Evolutionary conservation across 2,797 vertebrate genomes (phyloP), one percentile per base, ranked within the genome.

Genomic region (Ambastaia sidthimunki): DNA sequence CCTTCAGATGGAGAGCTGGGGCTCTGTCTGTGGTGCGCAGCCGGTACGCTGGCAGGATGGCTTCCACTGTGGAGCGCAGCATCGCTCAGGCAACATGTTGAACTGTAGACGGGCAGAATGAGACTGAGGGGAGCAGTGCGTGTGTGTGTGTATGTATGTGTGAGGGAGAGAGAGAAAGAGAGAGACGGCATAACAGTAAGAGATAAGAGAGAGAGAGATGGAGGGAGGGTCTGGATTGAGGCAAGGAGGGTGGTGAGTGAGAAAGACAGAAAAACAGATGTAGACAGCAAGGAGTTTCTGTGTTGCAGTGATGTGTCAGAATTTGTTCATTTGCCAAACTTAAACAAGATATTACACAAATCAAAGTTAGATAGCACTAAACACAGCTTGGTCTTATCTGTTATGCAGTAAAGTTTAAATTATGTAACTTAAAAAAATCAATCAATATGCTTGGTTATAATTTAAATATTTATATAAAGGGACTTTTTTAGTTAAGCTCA

Each of bases 81-180:
- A 88, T 85, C 62, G 84, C 85, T 80, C 88, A 89, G 88, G 84
- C 88, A 89, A 89, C 89, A 87, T 85, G 86, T 84, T 85, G 79
- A 82, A 76, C 70, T 69, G 70, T 31, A 66, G 71, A 76, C 52
- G 41, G 52, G 28, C 44, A 80, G 74, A 76, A 63, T 23, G 76
- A 55, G 28, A 73, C 7, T 59, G 71, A 65, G 66, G 50, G 71
- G 28, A 67, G 60, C 57, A 18, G n/a, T 50, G 68, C 31, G 59
- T 57, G 48, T 62, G 76, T 57, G 63, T 60, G 50, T 3, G 76
- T 62, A 60, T 34, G 34, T 60, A 41, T 55, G 48, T 62, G 65
- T 65, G 71, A 2, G 52, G 83, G 76, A 25, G 21, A 71, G 66
- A 73, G 13, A 67, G 41, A 57, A 65, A 70, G 54, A 74, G 63